Base-by-base conservation (phyloP, 2,113 vertebrate genomes). In the Psittacula cyanocephala region DNA sequence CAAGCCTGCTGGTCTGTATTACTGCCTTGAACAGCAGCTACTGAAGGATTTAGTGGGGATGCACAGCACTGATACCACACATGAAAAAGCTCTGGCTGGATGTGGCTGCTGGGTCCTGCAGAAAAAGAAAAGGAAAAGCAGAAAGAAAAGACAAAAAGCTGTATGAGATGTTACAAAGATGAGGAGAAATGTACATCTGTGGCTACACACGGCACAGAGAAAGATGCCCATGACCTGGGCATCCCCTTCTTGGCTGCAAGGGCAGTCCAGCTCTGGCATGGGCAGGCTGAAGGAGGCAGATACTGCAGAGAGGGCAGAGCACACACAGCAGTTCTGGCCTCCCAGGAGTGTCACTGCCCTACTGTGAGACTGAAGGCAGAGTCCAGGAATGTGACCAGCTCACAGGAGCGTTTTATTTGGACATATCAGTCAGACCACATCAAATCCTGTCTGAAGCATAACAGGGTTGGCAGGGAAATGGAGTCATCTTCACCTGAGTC, bases 1-100 rank as follows among this genome's bases (percentile, higher is more conserved):
- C n/a, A 41, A 12, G 41, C 49, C 55, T 0, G 0, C 16, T 7
- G 6, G 20, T 23, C 17, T 43, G 35, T 2, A 2, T 69, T 43
- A 28, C 44, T 52, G 53, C 39, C 8, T 39, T 24, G 20, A 77
- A 22, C 25, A 25, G 47, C 2, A 1, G 3, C 20, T 60, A 19
- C 41, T 70, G 69, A 69, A 77, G n/a, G 7, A 6, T 31, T 63
- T 22, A 44, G 3, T 47, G 50, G 20, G 44, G 7, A 35, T 9
- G 12, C 31, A 44, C 10, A 50, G 3, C 24, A 31, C 49, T 84
- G 44, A 39, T 19, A 11, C 4, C 12, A 59, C 62, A 13, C 0
- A 3, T 33, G 3, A 52, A 67, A 83, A 65, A 18, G 1, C 13
- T 74, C 16, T 8, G 4, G 6, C 15, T 68, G 19, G 29, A 53